phyloP scores from a whole-genome alignment of 2,797 vertebrate species.

The Todus mexicanus region DNA sequence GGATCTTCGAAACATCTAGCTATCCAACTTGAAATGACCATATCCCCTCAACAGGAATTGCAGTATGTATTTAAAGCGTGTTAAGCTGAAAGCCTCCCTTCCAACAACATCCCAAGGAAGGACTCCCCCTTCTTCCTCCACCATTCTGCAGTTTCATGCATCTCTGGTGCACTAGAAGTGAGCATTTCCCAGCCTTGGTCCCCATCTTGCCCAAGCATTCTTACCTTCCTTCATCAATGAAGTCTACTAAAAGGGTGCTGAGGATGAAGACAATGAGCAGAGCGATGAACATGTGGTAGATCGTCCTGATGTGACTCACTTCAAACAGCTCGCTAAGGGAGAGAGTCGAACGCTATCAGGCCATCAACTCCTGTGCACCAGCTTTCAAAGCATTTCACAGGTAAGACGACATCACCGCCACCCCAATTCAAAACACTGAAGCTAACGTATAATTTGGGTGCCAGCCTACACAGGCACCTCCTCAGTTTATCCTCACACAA shows the following conservation, averaged over 20 bases:
- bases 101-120: not conserved
- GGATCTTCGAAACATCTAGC: not conserved
- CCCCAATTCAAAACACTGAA: not conserved
- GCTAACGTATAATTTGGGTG: not conserved
- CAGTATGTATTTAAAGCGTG: not conserved
- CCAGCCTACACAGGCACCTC: not conserved
- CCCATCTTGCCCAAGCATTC: not conserved
- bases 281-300: slow-evolving; percentile 99
- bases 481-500: not conserved
- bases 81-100: not conserved
- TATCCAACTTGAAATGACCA: not conserved
- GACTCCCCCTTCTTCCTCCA: not conserved
- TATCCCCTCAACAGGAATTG: not conserved
- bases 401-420: not conserved
- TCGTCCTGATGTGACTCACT: slow-evolving; percentile 96
- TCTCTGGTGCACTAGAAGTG: not conserved
- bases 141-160: not conserved
- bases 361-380: not conserved
- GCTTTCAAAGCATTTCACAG: not conserved
- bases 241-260: slow-evolving; percentile 91
- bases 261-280: slow-evolving; percentile 95
- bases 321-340: slow-evolving; percentile 91
- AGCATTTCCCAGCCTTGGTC: not conserved
- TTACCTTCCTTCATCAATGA: slow-evolving; percentile 96
- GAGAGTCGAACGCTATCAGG: not conserved